Evolutionary conservation across 2,113 vertebrate species (phyloP), one percentile per base, ranked within the genome.

Genomic region (Theristicus caerulescens): DNA sequence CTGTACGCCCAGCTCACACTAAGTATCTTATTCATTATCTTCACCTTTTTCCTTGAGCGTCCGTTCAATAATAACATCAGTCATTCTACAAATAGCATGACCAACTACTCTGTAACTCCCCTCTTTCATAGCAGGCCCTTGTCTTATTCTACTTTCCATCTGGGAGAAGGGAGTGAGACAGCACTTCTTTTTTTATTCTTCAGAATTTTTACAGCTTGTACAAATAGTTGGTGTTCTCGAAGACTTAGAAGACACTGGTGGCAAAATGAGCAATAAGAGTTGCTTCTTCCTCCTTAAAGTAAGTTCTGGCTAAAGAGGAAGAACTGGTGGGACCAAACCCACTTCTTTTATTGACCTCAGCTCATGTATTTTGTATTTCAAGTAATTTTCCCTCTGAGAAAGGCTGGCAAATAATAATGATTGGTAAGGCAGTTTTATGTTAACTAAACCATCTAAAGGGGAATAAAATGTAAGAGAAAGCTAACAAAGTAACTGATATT

Each of bases 361-460:
- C 10, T 84, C 67, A 81, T 57, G 34, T 65, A 85, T 89, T 96
- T 82, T 92, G 44, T 78, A 72, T 93, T 92, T 81, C 62, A 93
- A 74, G 82, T 82, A 89, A 79, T 96, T 94, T 96, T 79, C n/a
- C 49, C 61, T 73, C 82, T 79, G 57, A 93, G 80, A 82, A 79
- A 83, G 15, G 22, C 29, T 90, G 58, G 79, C 21, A 77, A 96
- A 54, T 86, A 95, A 61, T 7, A 74, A 58, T n/a, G 29, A 94
- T 54, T 55, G 15, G 22, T 77, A 87, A 89, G 34, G 9, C 11
- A 71, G 21, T 88, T 88, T 96, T 88, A 79, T 62, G 69, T 92
- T 90, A 93, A 91, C 17, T 86, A 83, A 96, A 46, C 15, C 61
- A 19, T 84, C 52, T 79, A 46, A 62, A 40, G 8, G 74, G 77